Evolutionary conservation across 2,113 vertebrate genomes (phyloP).

Genomic region (Notothenia rossii): DNA sequence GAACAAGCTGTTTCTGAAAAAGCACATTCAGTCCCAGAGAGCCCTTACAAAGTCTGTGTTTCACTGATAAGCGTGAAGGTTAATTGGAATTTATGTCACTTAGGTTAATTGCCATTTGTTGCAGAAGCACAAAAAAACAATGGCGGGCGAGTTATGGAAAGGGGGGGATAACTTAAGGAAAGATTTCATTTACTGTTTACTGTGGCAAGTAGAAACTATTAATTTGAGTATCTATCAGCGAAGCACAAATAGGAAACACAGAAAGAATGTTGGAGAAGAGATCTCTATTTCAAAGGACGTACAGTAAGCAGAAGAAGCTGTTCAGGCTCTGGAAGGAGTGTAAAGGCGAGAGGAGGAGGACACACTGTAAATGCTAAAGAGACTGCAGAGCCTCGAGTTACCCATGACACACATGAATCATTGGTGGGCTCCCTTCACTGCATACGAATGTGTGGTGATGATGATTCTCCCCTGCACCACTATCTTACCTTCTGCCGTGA

Average conservation of each 20-base stretch:
- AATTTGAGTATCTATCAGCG: constrained; percentile 12
- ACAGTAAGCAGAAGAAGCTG: constrained; percentile 49
- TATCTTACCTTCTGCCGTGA: constrained; percentile 60
- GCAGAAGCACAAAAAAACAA: constrained; percentile 1
- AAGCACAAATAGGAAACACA: constrained; percentile 24
- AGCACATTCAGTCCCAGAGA: constrained; percentile 19
- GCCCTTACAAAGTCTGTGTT: constrained; percentile 27
- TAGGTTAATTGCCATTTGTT: constrained; percentile 27
- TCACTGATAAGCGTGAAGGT: constrained; percentile 49
- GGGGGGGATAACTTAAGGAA: neutral
- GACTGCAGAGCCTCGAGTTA: constrained; percentile 63
- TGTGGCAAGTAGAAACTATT: neutral
- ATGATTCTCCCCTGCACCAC: constrained; percentile 55
- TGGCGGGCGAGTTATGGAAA: neutral
- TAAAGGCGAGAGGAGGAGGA: constrained; percentile 49
- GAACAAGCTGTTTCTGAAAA: constrained; percentile 36
- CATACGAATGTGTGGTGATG: constrained; percentile 60
- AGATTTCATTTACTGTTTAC: constrained; percentile 2
- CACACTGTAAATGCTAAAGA: constrained; percentile 74
- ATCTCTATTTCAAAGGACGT: neutral
- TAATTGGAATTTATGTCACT: constrained; percentile 52
- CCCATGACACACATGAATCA: constrained; percentile 78
- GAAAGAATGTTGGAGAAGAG: constrained; percentile 1
- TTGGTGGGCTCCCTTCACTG: constrained; percentile 57
- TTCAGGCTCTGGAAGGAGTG: constrained; percentile 31